Evolutionary conservation across 2,113 vertebrate species (phyloP).

Genomic region (Egretta garzetta): DNA sequence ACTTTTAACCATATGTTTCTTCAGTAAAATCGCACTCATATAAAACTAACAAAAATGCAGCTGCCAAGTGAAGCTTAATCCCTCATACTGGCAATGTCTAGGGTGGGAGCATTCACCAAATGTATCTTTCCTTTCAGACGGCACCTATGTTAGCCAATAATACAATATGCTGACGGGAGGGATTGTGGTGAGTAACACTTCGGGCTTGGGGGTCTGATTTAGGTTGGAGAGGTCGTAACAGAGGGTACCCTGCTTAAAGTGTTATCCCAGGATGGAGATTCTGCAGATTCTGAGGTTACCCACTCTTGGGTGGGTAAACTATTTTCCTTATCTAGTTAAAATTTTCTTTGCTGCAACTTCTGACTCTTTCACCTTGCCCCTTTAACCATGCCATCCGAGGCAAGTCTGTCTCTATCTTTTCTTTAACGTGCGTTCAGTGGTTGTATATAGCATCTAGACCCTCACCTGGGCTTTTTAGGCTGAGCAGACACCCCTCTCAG

Average conservation of each 20-base stretch:
- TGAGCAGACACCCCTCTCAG: background rate
- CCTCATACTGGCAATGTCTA: background rate
- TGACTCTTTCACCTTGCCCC: background rate
- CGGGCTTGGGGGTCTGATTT: background rate
- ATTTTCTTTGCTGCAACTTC: background rate
- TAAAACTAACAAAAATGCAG: background rate
- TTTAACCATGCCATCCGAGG: background rate
- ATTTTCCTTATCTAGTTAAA: background rate
- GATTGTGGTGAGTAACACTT: background rate
- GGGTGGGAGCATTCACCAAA: background rate
- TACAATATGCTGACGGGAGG: background rate
- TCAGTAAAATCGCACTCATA: background rate
- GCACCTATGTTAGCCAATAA: rapidly evolving
- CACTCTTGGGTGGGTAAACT: background rate
- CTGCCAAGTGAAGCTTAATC: background rate
- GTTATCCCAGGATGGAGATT: background rate
- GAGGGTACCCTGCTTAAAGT: background rate
- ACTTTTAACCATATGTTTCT: rapidly evolving
- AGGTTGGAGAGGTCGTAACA: background rate
- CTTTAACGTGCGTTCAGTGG: background rate
- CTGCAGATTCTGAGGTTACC: background rate
- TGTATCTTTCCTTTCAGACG: background rate
- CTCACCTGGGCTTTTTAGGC: background rate
- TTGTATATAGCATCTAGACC: background rate
- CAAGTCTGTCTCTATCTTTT: background rate